A percentile compares a stretch with the other conserved stretches of the same genome.
Evolutionary conservation across 64 coral and sea anemone species (phyloP).

Genomic region (Montipora efflorescens): DNA sequence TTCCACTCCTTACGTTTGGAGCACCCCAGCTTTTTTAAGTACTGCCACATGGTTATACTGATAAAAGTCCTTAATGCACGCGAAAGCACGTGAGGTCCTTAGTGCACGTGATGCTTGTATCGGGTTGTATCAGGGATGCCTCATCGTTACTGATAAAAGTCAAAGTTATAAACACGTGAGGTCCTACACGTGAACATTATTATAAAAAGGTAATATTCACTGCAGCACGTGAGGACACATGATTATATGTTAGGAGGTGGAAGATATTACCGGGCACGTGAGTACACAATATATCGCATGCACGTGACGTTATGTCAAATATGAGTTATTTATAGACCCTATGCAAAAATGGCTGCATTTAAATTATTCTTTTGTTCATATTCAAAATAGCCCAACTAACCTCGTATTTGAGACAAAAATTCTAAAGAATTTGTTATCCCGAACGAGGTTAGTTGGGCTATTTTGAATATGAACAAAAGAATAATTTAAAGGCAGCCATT

Average conservation of each 20-base stretch:
- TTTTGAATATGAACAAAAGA: too few relatives aligned
- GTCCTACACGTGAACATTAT: not conserved
- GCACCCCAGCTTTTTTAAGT: too few relatives aligned
- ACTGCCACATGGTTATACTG: not conserved
- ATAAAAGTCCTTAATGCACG: not conserved
- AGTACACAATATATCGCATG: not conserved
- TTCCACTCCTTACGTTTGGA: too few relatives aligned
- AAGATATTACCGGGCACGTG: too few relatives aligned
- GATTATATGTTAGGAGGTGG: not conserved
- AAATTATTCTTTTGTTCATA: too few relatives aligned
- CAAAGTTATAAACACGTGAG: not conserved
- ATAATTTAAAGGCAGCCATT: too few relatives aligned
- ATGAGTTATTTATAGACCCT: too few relatives aligned
- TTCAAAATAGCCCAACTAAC: too few relatives aligned
- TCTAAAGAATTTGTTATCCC: too few relatives aligned
- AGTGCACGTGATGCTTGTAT: not conserved
- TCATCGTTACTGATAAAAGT: not conserved
- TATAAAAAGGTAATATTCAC: not conserved
- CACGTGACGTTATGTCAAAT: not conserved
- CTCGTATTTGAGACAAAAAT: too few relatives aligned
- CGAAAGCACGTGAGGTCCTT: not conserved
- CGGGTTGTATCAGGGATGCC: not conserved
- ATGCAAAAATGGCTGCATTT: too few relatives aligned
- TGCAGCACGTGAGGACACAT: not conserved
- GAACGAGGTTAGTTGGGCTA: too few relatives aligned